Base-by-base conservation (phyloP, 2,113 vertebrate species). In the Loxodonta africana region DNA sequence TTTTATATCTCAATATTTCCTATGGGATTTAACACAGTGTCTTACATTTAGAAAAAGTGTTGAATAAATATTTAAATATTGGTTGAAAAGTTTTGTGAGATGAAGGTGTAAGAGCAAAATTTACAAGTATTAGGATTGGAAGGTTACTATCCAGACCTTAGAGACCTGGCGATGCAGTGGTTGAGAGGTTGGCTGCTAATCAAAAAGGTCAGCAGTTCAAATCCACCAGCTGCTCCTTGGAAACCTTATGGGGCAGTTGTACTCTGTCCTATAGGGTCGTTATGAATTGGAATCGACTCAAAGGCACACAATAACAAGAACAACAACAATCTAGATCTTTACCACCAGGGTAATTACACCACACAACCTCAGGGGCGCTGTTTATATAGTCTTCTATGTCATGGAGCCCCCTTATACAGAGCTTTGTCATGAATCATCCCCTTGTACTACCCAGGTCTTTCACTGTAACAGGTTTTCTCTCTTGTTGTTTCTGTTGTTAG, bases 21-120 rank as follows among this genome's bases (percentile, higher is more conserved):
- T 17, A 57, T 14, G 1, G 53, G 11, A 57, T 14, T 57, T 57
- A 57, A 57, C 15, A 57, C 28, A 26, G 25, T 33, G 17, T n/a
- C 77, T 84, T 63, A 2, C 62, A 69, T 41, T 87, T 83, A 83
- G 15, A 57, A 57, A 71, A 57, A 71, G 53, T 76, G 71, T 84
- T 84, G 48, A 53, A 51, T 73, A 92, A 92, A 63, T 74, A 90
- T 90, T 69, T 77, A 81, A 81, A 88, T 76, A 63, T 28, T 81
- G 48, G 48, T n/a, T 82, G 44, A 63, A 76, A 90, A 76, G 25
- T 87, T 94, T 76, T 63, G 60, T 48, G 53, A 2, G 14, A 88
- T 26, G 94, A 92, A 88, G 63, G 12, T 88, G n/a, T 76, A 30
- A 46, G 62, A 83, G 53, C 63, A 76, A 69, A 57, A 74, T 26